Base-by-base conservation (phyloP, 2,113 vertebrate species). In the Myocastor coypus region DNA sequence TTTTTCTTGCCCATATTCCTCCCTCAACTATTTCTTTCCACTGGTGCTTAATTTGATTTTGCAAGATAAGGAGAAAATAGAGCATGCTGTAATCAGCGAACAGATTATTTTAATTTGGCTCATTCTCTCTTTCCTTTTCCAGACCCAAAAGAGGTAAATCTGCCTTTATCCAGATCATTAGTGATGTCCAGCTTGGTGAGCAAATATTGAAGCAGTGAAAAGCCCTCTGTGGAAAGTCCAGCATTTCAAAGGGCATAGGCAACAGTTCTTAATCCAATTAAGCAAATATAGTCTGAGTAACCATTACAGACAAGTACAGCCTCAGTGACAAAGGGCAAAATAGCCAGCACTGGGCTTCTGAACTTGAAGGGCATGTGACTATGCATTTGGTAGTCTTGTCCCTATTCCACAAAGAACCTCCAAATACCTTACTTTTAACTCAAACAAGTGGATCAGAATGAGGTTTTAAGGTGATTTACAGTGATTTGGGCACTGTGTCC, bases 21-120 rank as follows among this genome's bases (percentile, higher is more conserved):
- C 87, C 91, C 77, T 88, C 87, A 93, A 90, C 84, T 66, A 40
- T 96, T 97, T 96, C 92, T 93, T 96, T 97, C 97, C 90, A 96
- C 83, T 69, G 37, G 82, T 81, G 80, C 91, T 96, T 96, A 92
- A 97, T 96, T 96, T 97, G 97, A 97, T 98, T 96, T 97, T 86
- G 94, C 50, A 86, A 97, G 97, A 95, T 97, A 97, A 97, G 95
- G 71, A 83, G 93, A 94, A 97, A 92, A 89, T 34, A 89, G 71
- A 96, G 85, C 37, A 52, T 13, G 92, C 96, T 88, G 87, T 87
- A 92, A 94, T 94, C 94, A 93, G 94, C 52, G 83, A 89, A 69
- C 80, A 88, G 87, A 90, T 96, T 96, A 89, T 97, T 97, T 95
- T 87, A 94, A 95, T 96, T 95, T 97, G 82, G 69, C 78, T 32